Conservation (phyloP, 1,140 invertebrate species). For the Pygmarrhopalites habei region DNA sequence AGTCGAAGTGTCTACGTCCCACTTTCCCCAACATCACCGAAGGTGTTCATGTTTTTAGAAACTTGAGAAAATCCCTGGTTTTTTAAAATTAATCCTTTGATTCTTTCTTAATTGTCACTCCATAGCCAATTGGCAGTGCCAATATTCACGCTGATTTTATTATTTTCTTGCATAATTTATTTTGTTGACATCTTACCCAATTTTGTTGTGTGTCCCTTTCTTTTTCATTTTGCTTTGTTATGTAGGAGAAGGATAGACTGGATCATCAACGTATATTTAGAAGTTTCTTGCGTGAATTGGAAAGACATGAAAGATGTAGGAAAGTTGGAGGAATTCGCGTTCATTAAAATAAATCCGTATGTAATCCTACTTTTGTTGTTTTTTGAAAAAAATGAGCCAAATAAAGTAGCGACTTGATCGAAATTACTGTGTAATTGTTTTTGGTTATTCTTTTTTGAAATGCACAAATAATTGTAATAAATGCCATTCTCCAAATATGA, state of each 20-base stretch:
- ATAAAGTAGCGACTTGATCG: too few relatives aligned
- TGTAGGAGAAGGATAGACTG: neutral
- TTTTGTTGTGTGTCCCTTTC: neutral
- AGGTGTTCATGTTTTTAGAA: neutral
- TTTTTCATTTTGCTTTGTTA: neutral
- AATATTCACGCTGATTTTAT: neutral
- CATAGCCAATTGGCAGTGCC: neutral
- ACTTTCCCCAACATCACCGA: neutral
- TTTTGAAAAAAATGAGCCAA: too few relatives aligned
- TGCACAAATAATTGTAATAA: too few relatives aligned
- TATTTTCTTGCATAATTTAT: neutral
- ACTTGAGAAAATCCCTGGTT: neutral
- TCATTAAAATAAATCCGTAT: too few relatives aligned
- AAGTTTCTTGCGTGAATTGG: neutral
- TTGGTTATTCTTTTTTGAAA: too few relatives aligned
- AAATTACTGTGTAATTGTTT: too few relatives aligned
- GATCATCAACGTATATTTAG: neutral
- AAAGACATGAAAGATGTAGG: neutral
- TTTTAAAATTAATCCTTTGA: neutral
- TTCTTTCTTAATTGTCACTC: neutral
- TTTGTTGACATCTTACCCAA: neutral
- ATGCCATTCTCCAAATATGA: too few relatives aligned
- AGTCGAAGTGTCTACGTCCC: neutral
- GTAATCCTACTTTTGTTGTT: too few relatives aligned
- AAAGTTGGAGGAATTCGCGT: conserved; percentile 5